These are phyloP conservation scores for Orthosia gracilis DNA, from an alignment of 2,888 invertebrate species.

Conservation along the genomic window DNA sequence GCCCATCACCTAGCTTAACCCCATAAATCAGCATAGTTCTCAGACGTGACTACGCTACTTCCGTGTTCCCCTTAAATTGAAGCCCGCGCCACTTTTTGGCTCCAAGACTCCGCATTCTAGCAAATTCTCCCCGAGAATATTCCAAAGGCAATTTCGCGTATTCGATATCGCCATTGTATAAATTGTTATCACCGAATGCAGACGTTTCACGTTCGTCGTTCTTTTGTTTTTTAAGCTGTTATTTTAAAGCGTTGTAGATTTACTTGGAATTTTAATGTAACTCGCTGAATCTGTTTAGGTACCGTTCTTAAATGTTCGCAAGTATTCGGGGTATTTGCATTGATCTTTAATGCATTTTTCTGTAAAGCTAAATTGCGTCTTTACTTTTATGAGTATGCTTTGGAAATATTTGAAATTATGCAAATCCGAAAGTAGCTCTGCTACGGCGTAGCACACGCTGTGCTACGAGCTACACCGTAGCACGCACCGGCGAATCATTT, in stretches of 20 bases:
- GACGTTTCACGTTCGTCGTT: conserved; percentile 41
- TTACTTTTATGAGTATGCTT: not conserved
- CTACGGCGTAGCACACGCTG: conserved; percentile 8
- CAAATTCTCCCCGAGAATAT: conserved; percentile 47
- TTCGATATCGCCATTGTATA: conserved; percentile 59
- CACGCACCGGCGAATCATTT: not conserved
- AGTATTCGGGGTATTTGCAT: not conserved
- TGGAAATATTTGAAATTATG: not conserved
- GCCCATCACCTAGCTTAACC: conserved; percentile 50
- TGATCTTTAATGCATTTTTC: not conserved
- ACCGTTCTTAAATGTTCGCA: not conserved
- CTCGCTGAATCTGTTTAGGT: conserved; percentile 11
- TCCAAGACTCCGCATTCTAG: conserved; percentile 47
- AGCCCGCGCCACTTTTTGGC: conserved; percentile 62
- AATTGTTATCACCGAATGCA: conserved; percentile 61
- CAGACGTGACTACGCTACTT: conserved; percentile 67
- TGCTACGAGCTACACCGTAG: not conserved
- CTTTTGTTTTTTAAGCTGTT: conserved; percentile 34
- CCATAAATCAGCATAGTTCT: conserved; percentile 67
- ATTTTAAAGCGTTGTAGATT: conserved; percentile 39
- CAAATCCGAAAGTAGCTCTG: not conserved
- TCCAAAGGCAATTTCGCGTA: conserved; percentile 54
- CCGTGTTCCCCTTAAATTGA: conserved; percentile 67
- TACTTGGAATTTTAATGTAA: conserved; percentile 54
- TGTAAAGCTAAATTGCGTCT: not conserved